Conservation (phyloP, 2,888 invertebrate genomes). For the Poecilobothrus nobilitatus region DNA sequence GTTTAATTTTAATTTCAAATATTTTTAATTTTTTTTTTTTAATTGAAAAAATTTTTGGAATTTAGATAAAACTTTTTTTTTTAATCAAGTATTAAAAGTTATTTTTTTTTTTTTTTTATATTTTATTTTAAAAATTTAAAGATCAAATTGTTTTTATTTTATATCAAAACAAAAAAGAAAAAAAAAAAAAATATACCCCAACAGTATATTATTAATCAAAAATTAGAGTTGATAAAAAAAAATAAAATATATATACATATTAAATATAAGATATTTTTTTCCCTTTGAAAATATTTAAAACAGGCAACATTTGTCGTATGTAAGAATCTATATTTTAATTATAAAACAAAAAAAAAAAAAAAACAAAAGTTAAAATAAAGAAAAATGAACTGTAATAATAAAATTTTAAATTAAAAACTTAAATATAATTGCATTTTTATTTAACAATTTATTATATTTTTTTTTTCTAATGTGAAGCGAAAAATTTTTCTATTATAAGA, state of each 20-base stretch:
- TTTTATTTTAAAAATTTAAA: too few species aligned
- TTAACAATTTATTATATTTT: neutral
- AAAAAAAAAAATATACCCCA: too few species aligned
- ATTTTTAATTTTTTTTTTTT: too few species aligned
- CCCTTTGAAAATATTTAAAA: neutral
- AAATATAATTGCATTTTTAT: neutral
- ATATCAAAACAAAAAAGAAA: neutral
- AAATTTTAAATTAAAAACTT: neutral
- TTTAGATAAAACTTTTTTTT: too few species aligned
- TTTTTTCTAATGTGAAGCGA: too few species aligned
- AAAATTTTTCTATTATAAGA: too few species aligned
- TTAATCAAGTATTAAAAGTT: too few species aligned
- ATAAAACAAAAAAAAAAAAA: neutral
- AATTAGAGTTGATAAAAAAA: neutral
- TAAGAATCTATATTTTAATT: neutral
- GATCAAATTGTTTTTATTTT: neutral
- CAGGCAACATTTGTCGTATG: slow-evolving; percentile 6
- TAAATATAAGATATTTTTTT: too few species aligned
- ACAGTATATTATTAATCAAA: neutral
- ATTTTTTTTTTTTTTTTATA: too few species aligned
- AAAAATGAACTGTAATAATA: neutral
- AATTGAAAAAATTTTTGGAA: too few species aligned
- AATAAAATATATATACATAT: neutral
- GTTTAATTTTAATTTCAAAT: too few species aligned
- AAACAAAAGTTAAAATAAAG: neutral